Evolutionary conservation across 2,888 invertebrate species (phyloP).

Genomic region (Torymus auratus): DNA sequence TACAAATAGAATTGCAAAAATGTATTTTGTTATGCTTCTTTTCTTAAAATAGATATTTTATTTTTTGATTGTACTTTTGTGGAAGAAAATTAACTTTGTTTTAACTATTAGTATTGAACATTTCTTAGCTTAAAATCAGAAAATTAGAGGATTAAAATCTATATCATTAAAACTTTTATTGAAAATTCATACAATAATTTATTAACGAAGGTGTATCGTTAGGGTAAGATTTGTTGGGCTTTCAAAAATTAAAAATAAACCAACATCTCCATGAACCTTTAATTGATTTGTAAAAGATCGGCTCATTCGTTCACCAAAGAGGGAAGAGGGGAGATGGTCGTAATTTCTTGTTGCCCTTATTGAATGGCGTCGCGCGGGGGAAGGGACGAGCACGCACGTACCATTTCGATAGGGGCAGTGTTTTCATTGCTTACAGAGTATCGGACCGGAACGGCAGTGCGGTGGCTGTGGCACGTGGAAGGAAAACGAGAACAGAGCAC

Average conservation of each 20-base stretch:
- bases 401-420: not conserved
- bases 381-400: conserved; percentile 1
- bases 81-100: too few species aligned
- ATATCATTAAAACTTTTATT: too few species aligned
- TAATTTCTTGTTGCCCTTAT: conserved; percentile 30
- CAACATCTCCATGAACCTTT: conserved; percentile 2
- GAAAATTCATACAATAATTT: too few species aligned
- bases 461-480: conserved; percentile 7
- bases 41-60: too few species aligned
- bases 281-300: conserved; percentile 36
- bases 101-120: too few species aligned
- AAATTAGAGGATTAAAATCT: too few species aligned
- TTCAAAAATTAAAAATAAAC: conserved; percentile 22
- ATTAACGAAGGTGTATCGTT: too few species aligned
- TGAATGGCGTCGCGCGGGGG: not conserved
- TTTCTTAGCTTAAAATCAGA: too few species aligned
- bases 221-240: too few species aligned
- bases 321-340: not conserved
- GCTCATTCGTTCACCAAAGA: not conserved
- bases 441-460: conserved; percentile 1
- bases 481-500: conserved; percentile 23
- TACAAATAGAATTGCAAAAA: too few species aligned
- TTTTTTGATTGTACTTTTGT: too few species aligned
- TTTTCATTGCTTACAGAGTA: conserved; percentile 30
- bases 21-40: too few species aligned